Percentiles rank a stretch among this genome's conserved stretches.
Evolutionary conservation across 2,888 invertebrate genomes (phyloP).

Genomic region (Sesia apiformis): DNA sequence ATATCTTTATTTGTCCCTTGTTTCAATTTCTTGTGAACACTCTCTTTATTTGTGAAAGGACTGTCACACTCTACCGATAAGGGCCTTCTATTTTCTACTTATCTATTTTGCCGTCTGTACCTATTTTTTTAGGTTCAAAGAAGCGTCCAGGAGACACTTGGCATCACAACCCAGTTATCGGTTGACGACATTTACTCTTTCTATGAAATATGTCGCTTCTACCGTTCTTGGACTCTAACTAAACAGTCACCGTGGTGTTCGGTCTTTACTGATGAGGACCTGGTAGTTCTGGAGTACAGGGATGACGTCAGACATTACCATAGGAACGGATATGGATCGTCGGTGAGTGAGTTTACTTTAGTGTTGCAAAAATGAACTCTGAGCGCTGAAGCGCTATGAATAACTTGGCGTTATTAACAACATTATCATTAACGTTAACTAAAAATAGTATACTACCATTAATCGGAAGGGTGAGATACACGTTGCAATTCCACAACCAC

Average conservation of each 20-base stretch:
- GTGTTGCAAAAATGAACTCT: no score
- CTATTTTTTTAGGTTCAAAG: slow-evolving; percentile 33
- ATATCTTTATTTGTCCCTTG: no score
- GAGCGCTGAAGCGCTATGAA: no score
- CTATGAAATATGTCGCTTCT: slow-evolving; percentile 86
- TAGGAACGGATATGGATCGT: slow-evolving; percentile 58
- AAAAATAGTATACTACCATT: no score
- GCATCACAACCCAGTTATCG: slow-evolving; percentile 42
- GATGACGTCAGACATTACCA: slow-evolving; percentile 85
- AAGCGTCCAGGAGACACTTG: slow-evolving; percentile 67
- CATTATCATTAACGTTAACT: no score
- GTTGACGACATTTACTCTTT: slow-evolving; percentile 72
- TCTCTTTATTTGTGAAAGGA: no score
- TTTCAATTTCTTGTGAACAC: no score
- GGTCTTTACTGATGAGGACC: slow-evolving; percentile 78
- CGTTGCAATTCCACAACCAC: no score
- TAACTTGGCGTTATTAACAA: no score
- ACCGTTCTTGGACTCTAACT: slow-evolving; percentile 75
- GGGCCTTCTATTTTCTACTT: no score
- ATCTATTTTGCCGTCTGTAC: no score
- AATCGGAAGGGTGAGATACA: no score
- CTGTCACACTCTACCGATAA: not conserved
- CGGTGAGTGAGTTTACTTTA: slow-evolving; percentile 26
- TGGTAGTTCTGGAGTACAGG: slow-evolving; percentile 81
- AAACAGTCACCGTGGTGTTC: slow-evolving; percentile 83